Evolutionary conservation across 2,113 vertebrate genomes (phyloP), one percentile per base, ranked within the genome.

Genomic region (Ellobius talpinus): DNA sequence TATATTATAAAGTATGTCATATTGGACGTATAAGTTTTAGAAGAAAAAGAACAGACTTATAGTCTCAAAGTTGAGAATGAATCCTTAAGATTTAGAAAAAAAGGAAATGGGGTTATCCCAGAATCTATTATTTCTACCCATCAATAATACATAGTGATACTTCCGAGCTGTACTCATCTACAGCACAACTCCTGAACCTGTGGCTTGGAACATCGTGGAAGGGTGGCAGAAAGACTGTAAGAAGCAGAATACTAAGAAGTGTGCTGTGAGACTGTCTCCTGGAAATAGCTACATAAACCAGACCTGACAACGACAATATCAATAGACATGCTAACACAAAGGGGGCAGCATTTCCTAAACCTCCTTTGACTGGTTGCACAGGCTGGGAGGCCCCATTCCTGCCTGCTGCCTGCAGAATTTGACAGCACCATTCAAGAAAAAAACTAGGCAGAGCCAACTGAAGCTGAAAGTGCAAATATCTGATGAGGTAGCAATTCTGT

Each of bases 61-160:
- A 82, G 72, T 31, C 31, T 90, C 68, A 90, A 76, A 91, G 81
- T 24, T 92, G 21, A 63, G 87, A 89, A 86, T 5, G 0, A 87
- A 66, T 79, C 70, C 63, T 85, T 45, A 81, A n/a, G 14, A 68
- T 55, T 81, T 95, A 86, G 79, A 61, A 79, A 93, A 81, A 86
- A 61, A 79, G 33, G 58, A 79, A 89, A 82, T 36, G n/a, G 7
- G 5, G 14, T 13, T 87, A n/a, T 9, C 66, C 8, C 13, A 92
- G 76, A 66, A 93, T 78, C 26, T 90, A 23, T 24, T 10, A 73
- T 84, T 77, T 85, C 55, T 68, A 21, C 58, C 47, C 2, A 50
- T 77, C n/a, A 14, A 33, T 73, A 87, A 58, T 93, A 42, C 77
- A 94, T 81, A 45, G 45, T 66, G 14, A 91, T 66, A 61, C 36